Conservation (phyloP, 2,113 vertebrate species). For the Formicarius rufipectus region DNA sequence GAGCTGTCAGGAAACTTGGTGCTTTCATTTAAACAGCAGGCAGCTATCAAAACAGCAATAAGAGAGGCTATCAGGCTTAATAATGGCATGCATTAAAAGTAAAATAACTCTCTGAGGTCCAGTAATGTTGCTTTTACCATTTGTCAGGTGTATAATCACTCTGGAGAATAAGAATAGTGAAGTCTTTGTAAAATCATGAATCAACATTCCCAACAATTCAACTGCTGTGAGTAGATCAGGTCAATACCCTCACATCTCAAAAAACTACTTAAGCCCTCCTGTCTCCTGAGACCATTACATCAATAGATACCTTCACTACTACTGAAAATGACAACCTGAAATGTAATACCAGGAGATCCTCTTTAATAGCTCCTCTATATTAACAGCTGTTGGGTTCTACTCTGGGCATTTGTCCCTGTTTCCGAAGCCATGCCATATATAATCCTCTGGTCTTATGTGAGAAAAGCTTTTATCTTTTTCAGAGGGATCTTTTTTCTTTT, state of each 20-base stretch:
- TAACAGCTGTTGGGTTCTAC: conserved; percentile 42
- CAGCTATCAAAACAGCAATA: conserved; percentile 76
- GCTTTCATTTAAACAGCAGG: conserved; percentile 69
- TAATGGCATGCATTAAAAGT: conserved; percentile 53
- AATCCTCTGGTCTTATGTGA: background rate
- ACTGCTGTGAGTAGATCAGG: conserved; percentile 69
- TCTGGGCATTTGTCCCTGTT: background rate
- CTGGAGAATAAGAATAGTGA: conserved; percentile 69
- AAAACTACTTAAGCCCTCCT: conserved; percentile 44
- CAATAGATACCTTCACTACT: conserved; percentile 37
- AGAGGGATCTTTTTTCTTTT: background rate
- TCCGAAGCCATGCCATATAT: background rate
- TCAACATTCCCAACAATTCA: conserved; percentile 70
- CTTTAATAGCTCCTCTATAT: conserved; percentile 30
- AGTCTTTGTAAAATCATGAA: conserved; percentile 70
- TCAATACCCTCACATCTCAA: conserved; percentile 56
- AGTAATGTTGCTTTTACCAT: conserved; percentile 68
- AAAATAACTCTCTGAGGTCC: conserved; percentile 57
- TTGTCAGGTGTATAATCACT: conserved; percentile 73
- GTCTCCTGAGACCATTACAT: conserved; percentile 64
- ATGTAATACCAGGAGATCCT: conserved; percentile 35
- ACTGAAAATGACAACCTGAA: conserved; percentile 49
- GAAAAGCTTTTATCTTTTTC: background rate
- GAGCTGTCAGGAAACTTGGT: conserved; percentile 57
- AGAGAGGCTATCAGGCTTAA: conserved; percentile 61